Evolutionary conservation across 2,888 invertebrate genomes (phyloP).

Genomic region (Ormyrus pomaceus): DNA sequence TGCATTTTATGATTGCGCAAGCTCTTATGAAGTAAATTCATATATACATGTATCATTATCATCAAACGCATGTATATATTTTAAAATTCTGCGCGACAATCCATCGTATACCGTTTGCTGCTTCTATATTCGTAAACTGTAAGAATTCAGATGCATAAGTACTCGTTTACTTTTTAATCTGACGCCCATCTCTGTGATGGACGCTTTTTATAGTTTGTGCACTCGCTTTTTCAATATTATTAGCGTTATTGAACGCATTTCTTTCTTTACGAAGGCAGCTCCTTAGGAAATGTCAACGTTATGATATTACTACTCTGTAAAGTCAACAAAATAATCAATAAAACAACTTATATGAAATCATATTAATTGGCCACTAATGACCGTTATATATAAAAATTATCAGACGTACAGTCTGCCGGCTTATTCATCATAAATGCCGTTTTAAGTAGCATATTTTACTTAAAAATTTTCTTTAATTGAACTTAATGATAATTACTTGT

Average conservation of each 20-base stretch:
- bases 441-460: slow-evolving; percentile 49
- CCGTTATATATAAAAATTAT: slow-evolving; percentile 36
- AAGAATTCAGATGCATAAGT: slow-evolving; percentile 49
- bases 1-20: slow-evolving; percentile 37
- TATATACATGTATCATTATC: slow-evolving; percentile 47
- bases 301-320: slow-evolving; percentile 38
- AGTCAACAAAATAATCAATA: slow-evolving; percentile 42
- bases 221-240: slow-evolving; percentile 36
- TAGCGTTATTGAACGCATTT: slow-evolving; percentile 15
- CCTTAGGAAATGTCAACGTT: slow-evolving; percentile 49
- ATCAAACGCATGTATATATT: slow-evolving; percentile 15
- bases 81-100: slow-evolving; percentile 27
- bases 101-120: slow-evolving; percentile 20
- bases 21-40: slow-evolving; percentile 49
- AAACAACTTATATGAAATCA: slow-evolving; percentile 40
- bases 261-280: slow-evolving; percentile 40
- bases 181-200: slow-evolving; percentile 6
- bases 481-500: slow-evolving; percentile 54
- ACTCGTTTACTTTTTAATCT: slow-evolving; percentile 29
- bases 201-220: slow-evolving; percentile 40
- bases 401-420: slow-evolving; percentile 28
- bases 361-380: slow-evolving; percentile 26
- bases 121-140: slow-evolving; percentile 39
- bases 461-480: slow-evolving; percentile 15
- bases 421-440: slow-evolving; percentile 37